Conservation (phyloP, 2,888 invertebrate genomes). For the Chrysodeixis includens region DNA sequence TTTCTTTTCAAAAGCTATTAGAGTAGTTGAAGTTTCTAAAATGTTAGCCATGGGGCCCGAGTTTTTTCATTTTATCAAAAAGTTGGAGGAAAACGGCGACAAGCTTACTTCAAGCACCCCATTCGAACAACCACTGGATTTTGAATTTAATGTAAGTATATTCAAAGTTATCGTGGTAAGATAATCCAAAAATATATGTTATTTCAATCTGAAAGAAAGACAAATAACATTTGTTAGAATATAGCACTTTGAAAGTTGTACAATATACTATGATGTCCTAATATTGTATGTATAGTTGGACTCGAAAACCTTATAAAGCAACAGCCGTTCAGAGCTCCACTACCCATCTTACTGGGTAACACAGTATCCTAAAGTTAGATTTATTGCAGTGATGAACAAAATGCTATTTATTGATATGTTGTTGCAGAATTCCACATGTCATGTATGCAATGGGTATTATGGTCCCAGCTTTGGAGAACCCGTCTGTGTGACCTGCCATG, state of each 20-base stretch:
- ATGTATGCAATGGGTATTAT: constrained; percentile 97
- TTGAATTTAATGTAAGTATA: constrained; percentile 80
- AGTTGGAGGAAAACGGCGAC: constrained; percentile 83
- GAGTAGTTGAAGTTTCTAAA: constrained; percentile 23
- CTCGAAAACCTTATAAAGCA: too few species aligned
- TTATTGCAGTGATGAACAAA: too few species aligned
- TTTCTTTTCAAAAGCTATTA: not conserved
- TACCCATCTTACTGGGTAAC: too few species aligned
- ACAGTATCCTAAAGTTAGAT: too few species aligned
- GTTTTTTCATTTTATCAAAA: constrained; percentile 79
- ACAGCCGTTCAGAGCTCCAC: too few species aligned
- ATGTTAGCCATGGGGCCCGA: constrained; percentile 83
- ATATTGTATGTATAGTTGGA: too few species aligned
- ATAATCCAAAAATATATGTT: too few species aligned
- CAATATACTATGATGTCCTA: too few species aligned
- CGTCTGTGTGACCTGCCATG: constrained; percentile 97
- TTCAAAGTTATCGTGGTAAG: too few species aligned
- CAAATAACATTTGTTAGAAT: too few species aligned
- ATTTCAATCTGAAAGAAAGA: too few species aligned
- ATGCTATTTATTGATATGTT: constrained; percentile 12
- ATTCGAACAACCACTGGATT: constrained; percentile 76
- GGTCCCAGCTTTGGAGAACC: constrained; percentile 97
- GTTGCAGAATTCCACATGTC: constrained; percentile 92
- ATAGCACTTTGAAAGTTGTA: too few species aligned
- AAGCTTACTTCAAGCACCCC: constrained; percentile 73